A percentile compares a stretch with the other conserved stretches of the same genome.
phyloP scores from a whole-genome alignment of 2,113 vertebrate species.

The Petrocephalus microphthalmus region DNA sequence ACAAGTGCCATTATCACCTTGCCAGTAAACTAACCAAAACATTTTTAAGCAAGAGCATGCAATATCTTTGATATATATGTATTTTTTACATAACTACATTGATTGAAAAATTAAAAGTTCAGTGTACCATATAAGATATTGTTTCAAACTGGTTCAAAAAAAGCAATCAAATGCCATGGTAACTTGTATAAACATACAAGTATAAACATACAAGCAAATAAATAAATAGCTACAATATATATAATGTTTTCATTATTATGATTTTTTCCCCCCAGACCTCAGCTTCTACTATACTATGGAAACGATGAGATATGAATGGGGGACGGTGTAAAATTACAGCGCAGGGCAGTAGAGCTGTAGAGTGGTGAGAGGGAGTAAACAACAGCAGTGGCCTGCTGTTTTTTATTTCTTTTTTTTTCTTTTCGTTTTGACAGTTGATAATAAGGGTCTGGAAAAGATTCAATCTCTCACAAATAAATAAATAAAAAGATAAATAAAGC shows the following conservation, averaged over 20 bases:
- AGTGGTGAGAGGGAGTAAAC: not conserved
- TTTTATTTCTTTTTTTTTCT: not conserved
- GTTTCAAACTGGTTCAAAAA: not conserved
- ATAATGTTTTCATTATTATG: constrained; percentile 20
- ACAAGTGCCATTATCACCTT: not conserved
- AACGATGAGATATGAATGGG: not conserved
- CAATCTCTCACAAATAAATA: not conserved
- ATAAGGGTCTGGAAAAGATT: not conserved
- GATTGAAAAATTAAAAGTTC: not conserved
- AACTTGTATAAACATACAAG: constrained; percentile 2
- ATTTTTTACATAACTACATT: not conserved
- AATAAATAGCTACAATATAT: constrained; percentile 12
- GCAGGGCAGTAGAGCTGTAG: not conserved
- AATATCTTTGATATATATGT: not conserved
- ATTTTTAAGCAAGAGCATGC: not conserved
- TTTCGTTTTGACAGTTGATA: not conserved
- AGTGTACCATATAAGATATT: not conserved
- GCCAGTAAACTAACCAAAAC: not conserved
- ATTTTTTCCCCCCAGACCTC: not conserved
- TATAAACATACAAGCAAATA: constrained; percentile 22
- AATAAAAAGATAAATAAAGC: not conserved
- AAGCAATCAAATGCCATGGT: not conserved
- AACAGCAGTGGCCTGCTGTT: not conserved
- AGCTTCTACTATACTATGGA: not conserved
- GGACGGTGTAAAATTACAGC: not conserved